Evolutionary conservation across 1,140 invertebrate genomes (phyloP), one percentile per base, ranked within the genome.

Genomic region (Magallana gigas): DNA sequence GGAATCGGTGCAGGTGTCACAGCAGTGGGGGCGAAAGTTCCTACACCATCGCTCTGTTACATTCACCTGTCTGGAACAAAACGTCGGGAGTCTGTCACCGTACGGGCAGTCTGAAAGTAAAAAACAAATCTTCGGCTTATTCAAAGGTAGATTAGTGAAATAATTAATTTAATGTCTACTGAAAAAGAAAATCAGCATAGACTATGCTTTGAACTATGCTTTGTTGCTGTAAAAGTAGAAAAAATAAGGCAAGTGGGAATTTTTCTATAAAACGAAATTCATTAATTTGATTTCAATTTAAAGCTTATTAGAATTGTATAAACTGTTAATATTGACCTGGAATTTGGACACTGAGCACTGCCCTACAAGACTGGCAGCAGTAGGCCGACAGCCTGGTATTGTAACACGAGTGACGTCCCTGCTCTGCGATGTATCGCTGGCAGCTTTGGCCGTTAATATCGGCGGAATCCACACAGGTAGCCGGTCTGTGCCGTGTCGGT

Each of bases 101-200:
- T 88, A 91, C 23, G 83, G 71, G 80, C 90, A 91, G 59, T 84
- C 90, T 91, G 85, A 60, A 87, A 85, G 18, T 48, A 48, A 71
- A 62, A 59, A 85, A 11, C 11, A 12, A 57, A 48, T 48, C 36
- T 48, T 48, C 36, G 3, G 36, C 36, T 48, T 48, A 48, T 48
- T 48, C 2, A 48, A 48, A 48, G 3, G 36, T 48, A 48, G 36
- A 48, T 48, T 48, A 48, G 5, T 4, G 36, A 48, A 48, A 48
- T 48, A 48, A 48, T 48, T 36, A 36, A 36, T 48, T 48, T 0
- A 48, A 48, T 48, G 36, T 5, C 36, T 48, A 48, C 5, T 48
- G 36, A 48, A 48, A 36, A 36, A 36, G 1, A 48, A 5, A 48
- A 48, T 48, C 36, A 48, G 36, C 36, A 48, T 48, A 48, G 36